Percentiles rank a stretch among this genome's conserved stretches.
Evolutionary conservation across 2,888 invertebrate species (phyloP).

Genomic region (Ormyrus labotus): DNA sequence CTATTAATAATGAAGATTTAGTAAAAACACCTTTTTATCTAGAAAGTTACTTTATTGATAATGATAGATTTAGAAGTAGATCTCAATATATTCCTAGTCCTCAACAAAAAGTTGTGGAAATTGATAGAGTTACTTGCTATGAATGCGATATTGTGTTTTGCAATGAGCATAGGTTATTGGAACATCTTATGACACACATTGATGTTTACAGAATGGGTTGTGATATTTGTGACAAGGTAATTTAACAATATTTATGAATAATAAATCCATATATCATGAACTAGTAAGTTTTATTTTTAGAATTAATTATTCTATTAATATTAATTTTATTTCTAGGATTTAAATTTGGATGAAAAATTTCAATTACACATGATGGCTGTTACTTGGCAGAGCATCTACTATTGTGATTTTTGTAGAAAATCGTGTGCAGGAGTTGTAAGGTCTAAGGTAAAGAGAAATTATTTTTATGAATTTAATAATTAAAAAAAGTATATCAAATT

Average conservation of each 20-base stretch:
- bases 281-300: neutral
- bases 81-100: slow-evolving; percentile 26
- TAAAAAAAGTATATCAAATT: neutral
- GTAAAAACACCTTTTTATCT: slow-evolving; percentile 58
- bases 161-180: slow-evolving; percentile 56
- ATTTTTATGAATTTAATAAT: neutral
- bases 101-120: slow-evolving; percentile 43
- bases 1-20: slow-evolving; percentile 54
- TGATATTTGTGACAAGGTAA: slow-evolving; percentile 56
- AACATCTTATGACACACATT: slow-evolving; percentile 59
- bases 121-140: slow-evolving; percentile 56
- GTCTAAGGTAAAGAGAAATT: slow-evolving; percentile 54
- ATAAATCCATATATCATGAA: too few relatives aligned
- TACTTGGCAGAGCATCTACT: slow-evolving; percentile 59
- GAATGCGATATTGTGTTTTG: slow-evolving; percentile 57
- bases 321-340: slow-evolving; percentile 53
- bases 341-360: slow-evolving; percentile 59
- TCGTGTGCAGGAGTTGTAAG: slow-evolving; percentile 59
- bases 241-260: neutral
- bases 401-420: slow-evolving; percentile 59
- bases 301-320: neutral
- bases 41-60: slow-evolving; percentile 57
- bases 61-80: slow-evolving; percentile 46
- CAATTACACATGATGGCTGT: slow-evolving; percentile 60
- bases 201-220: slow-evolving; percentile 58